Evolutionary conservation across 2,797 vertebrate genomes (phyloP).

Genomic region (Amblyopsis hoosieri): DNA sequence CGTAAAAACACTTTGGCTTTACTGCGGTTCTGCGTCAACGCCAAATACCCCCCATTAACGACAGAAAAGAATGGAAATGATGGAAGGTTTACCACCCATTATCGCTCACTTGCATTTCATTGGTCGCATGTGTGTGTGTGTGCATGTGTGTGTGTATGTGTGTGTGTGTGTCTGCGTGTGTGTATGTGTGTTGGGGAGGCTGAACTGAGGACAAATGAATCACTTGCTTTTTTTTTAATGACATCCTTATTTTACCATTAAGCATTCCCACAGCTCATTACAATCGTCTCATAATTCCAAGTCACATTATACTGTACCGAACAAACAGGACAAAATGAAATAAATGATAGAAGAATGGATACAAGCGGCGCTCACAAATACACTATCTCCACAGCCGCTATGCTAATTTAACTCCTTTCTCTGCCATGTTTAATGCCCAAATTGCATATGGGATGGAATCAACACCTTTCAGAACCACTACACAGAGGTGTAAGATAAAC

Average conservation of each 20-base stretch:
- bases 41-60: constrained; percentile 71
- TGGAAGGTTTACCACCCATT: constrained; percentile 69
- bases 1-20: constrained; percentile 66
- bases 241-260: constrained; percentile 54
- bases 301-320: constrained; percentile 35
- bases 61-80: constrained; percentile 63
- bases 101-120: constrained; percentile 63
- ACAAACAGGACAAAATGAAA: constrained; percentile 40
- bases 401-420: constrained; percentile 37
- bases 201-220: constrained; percentile 61
- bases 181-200: neutral
- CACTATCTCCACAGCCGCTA: constrained; percentile 40
- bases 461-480: constrained; percentile 46
- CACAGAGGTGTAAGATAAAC: constrained; percentile 54
- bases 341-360: too few species aligned
- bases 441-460: constrained; percentile 43
- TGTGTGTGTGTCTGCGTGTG: too few species aligned
- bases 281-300: constrained; percentile 56
- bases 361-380: constrained; percentile 5
- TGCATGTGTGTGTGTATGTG: constrained; percentile 20
- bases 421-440: constrained; percentile 20
- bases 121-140: constrained; percentile 57
- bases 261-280: constrained; percentile 46
- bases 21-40: constrained; percentile 58
- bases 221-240: constrained; percentile 49